A percentile compares a stretch with the other conserved stretches of the same genome.
Evolutionary conservation across 2,113 vertebrate species (phyloP).

Genomic region (Bolborhynchus lineola): DNA sequence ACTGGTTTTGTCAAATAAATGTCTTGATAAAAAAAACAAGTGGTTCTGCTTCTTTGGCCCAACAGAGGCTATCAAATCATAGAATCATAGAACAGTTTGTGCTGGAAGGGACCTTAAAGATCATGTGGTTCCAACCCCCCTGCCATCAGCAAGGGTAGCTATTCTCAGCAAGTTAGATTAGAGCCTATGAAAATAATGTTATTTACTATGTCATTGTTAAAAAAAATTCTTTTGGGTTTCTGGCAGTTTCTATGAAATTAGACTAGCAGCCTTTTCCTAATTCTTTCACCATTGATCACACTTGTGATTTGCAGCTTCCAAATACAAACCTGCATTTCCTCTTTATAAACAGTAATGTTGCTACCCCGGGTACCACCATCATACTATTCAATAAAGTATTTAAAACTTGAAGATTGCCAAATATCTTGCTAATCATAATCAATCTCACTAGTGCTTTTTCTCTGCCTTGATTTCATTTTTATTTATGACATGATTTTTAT

Average conservation of each 20-base stretch:
- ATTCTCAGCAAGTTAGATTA: background rate
- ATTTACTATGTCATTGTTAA: background rate
- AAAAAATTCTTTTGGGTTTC: background rate
- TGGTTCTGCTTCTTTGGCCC: background rate
- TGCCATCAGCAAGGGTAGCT: background rate
- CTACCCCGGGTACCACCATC: background rate
- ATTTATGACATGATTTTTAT: background rate
- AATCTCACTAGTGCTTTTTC: background rate
- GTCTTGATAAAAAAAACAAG: background rate
- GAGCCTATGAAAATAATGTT: background rate
- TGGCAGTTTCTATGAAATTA: background rate
- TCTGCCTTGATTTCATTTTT: background rate
- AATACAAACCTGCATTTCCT: background rate
- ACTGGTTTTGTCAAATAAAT: background rate
- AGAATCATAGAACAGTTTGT: background rate
- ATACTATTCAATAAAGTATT: background rate
- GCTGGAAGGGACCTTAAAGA: background rate
- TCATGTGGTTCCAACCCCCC: background rate
- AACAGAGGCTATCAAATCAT: background rate
- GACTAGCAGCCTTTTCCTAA: background rate
- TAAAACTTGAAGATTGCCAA: background rate
- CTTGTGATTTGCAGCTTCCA: background rate
- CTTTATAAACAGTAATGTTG: background rate
- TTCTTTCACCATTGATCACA: background rate
- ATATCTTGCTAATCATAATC: background rate